Evolutionary conservation across 2,113 vertebrate species (phyloP).

Genomic region (Furnarius figulus): DNA sequence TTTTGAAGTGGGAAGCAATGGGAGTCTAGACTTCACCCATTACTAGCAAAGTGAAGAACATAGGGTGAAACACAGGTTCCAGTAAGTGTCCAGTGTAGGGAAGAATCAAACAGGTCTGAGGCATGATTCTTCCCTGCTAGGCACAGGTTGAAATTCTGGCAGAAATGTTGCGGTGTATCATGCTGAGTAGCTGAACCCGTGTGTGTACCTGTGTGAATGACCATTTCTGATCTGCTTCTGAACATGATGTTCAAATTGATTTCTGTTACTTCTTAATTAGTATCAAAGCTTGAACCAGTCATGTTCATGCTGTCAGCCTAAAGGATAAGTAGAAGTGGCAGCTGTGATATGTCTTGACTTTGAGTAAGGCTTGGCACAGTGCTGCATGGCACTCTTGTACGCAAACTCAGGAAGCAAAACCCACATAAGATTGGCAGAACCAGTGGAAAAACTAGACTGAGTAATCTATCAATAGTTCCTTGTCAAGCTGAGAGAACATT

Average conservation of each 20-base stretch:
- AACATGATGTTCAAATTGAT: not conserved
- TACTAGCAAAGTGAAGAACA: not conserved
- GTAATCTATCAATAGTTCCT: conserved; percentile 12
- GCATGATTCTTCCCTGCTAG: not conserved
- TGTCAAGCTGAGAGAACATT: conserved; percentile 14
- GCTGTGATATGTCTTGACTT: not conserved
- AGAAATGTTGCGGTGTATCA: not conserved
- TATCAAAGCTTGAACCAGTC: not conserved
- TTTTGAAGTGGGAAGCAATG: not conserved
- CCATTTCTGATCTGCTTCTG: not conserved
- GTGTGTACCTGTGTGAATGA: not conserved
- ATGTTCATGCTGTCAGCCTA: not conserved
- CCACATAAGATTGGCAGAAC: not conserved
- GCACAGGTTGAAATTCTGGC: not conserved
- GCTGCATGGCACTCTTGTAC: not conserved
- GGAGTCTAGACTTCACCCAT: not conserved
- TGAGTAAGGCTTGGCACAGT: not conserved
- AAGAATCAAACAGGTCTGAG: not conserved
- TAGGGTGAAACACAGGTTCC: not conserved
- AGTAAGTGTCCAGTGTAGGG: rapidly evolving
- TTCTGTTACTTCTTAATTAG: not conserved
- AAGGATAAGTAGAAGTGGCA: not conserved
- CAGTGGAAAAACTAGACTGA: not conserved
- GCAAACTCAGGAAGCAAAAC: not conserved
- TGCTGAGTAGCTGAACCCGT: not conserved